A percentile compares a stretch with the other conserved stretches of the same genome.
Evolutionary conservation across 2,113 vertebrate species (phyloP).

Genomic region (Daphoenositta chrysoptera): DNA sequence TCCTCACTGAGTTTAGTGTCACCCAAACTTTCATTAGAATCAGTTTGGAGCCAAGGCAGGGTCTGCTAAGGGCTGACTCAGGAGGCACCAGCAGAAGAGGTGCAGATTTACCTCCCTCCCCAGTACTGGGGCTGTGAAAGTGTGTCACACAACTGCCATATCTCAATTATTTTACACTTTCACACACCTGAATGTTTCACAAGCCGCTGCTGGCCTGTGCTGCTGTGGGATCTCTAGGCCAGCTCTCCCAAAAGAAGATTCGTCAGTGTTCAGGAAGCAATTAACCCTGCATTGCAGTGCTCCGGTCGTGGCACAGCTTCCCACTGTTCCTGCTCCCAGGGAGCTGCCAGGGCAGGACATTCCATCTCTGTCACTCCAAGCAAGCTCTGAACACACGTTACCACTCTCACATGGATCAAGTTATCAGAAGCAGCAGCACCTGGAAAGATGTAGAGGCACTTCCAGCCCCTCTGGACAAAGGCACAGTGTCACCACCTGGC

Average conservation of each 20-base stretch:
- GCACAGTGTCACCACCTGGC: neutral
- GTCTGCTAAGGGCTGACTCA: neutral
- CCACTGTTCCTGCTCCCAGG: neutral
- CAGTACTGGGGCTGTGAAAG: neutral
- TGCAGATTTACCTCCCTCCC: neutral
- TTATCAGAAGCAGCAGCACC: neutral
- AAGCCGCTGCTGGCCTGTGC: neutral
- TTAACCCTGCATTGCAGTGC: neutral
- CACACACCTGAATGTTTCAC: neutral
- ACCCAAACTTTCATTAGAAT: neutral
- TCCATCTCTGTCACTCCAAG: neutral
- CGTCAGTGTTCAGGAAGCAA: neutral
- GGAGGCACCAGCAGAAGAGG: neutral
- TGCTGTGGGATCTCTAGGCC: neutral
- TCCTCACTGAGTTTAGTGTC: neutral
- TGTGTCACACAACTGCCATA: neutral
- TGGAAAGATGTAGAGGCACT: neutral
- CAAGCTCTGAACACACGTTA: rapidly evolving
- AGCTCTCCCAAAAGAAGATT: neutral
- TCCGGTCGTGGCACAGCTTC: neutral
- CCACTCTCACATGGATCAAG: neutral
- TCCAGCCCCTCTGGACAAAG: neutral
- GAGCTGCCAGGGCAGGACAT: neutral
- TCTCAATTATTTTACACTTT: neutral
- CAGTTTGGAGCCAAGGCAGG: neutral